phyloP scores from a whole-genome alignment of 2,113 vertebrate genomes.

The Mesoclemmys tuberculata region DNA sequence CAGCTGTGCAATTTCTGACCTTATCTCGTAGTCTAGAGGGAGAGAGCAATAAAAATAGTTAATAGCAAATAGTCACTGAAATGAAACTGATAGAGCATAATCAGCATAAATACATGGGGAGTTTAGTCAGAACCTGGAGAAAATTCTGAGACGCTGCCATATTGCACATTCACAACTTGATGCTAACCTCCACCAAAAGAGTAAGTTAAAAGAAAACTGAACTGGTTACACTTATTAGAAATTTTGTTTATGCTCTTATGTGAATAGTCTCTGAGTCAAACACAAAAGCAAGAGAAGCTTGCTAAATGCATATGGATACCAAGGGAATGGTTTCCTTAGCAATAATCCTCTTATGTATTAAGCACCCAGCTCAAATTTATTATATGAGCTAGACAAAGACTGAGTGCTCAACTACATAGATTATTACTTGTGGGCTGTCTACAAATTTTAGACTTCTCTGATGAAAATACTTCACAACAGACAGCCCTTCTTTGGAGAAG shows the following conservation, averaged over 20 bases:
- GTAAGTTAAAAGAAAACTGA: conserved; percentile 21
- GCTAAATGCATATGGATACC: background rate
- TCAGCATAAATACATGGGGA: background rate
- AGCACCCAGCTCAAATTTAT: conserved; percentile 30
- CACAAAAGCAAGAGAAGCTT: conserved; percentile 12
- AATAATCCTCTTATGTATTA: background rate
- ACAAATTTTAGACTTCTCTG: conserved; percentile 44
- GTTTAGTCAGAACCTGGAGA: background rate
- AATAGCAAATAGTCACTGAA: background rate
- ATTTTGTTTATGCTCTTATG: background rate
- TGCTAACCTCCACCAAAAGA: background rate
- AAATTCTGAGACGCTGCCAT: background rate
- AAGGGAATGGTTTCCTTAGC: conserved; percentile 34
- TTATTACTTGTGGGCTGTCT: background rate
- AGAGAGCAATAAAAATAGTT: background rate
- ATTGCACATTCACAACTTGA: background rate
- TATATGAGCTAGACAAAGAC: conserved; percentile 15
- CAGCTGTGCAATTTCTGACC: background rate
- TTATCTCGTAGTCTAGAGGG: background rate
- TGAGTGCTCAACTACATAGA: background rate
- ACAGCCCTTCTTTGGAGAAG: conserved; percentile 46
- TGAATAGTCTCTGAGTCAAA: background rate
- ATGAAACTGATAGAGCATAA: conserved; percentile 8
- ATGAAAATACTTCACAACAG: conserved; percentile 44
- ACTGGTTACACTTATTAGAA: background rate